These are phyloP conservation scores for Baryphthengus martii DNA, from an alignment of 2,113 vertebrate genomes.

Conservation along the genomic window DNA sequence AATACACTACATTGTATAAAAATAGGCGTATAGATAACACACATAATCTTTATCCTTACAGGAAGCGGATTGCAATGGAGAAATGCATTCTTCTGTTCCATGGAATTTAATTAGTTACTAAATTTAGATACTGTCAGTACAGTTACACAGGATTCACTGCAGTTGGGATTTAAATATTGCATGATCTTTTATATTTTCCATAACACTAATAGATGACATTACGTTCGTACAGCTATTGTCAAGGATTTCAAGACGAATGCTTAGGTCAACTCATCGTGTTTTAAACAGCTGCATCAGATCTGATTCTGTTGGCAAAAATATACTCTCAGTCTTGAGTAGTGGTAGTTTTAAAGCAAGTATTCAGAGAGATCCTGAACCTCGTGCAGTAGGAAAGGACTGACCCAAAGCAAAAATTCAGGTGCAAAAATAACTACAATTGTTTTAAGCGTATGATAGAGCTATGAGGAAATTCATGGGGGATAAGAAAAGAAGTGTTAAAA, in stretches of 20 bases:
- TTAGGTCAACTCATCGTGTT: neutral
- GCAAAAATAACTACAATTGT: neutral
- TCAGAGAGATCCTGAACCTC: neutral
- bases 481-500: neutral
- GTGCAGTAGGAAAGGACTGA: neutral
- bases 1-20: neutral
- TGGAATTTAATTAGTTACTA: constrained; percentile 47
- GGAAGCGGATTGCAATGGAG: neutral
- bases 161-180: constrained; percentile 7
- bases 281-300: neutral
- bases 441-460: neutral
- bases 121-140: constrained; percentile 39
- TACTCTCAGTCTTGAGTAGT: neutral
- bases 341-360: neutral
- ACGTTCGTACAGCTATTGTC: neutral
- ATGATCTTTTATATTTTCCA: neutral
- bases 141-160: neutral
- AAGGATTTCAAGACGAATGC: neutral
- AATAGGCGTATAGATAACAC: neutral
- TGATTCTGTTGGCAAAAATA: neutral
- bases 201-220: neutral
- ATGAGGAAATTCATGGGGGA: neutral
- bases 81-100: constrained; percentile 17
- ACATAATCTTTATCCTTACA: neutral
- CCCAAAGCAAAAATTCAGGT: neutral